Evolutionary conservation across 2,113 vertebrate genomes (phyloP).

Genomic region (Dromas ardeola): DNA sequence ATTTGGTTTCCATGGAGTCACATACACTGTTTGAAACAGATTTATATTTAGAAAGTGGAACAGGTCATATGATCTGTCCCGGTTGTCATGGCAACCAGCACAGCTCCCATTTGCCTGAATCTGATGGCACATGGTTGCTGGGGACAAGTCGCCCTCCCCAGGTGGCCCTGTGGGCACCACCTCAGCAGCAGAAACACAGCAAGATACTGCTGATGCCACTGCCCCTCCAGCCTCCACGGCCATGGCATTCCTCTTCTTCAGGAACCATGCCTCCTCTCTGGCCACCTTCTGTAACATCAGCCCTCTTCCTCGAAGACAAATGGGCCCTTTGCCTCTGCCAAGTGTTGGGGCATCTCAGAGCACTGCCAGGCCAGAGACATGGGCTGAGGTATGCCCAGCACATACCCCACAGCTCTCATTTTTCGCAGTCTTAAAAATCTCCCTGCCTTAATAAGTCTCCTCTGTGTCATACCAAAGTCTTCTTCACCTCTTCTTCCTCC

Average conservation of each 20-base stretch:
- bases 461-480: neutral
- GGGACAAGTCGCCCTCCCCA: slow-evolving; percentile 8
- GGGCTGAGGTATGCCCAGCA: neutral
- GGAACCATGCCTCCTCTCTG: neutral
- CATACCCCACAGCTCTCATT: neutral
- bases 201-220: neutral
- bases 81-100: slow-evolving; percentile 72
- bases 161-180: neutral
- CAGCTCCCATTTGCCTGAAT: slow-evolving; percentile 60
- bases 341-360: neutral
- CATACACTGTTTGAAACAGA: slow-evolving; percentile 74
- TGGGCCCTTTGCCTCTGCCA: neutral
- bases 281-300: neutral
- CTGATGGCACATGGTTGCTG: slow-evolving; percentile 27
- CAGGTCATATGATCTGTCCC: slow-evolving; percentile 73
- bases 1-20: slow-evolving; percentile 67
- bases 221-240: neutral
- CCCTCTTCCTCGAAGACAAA: neutral
- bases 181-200: neutral
- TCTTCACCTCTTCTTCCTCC: neutral
- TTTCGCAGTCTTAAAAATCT: neutral
- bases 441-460: neutral
- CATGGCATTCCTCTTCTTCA: neutral
- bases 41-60: slow-evolving; percentile 84
- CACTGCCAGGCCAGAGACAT: neutral